Evolutionary conservation across 2,113 vertebrate genomes (phyloP).

Genomic region (Antechinus flavipes): DNA sequence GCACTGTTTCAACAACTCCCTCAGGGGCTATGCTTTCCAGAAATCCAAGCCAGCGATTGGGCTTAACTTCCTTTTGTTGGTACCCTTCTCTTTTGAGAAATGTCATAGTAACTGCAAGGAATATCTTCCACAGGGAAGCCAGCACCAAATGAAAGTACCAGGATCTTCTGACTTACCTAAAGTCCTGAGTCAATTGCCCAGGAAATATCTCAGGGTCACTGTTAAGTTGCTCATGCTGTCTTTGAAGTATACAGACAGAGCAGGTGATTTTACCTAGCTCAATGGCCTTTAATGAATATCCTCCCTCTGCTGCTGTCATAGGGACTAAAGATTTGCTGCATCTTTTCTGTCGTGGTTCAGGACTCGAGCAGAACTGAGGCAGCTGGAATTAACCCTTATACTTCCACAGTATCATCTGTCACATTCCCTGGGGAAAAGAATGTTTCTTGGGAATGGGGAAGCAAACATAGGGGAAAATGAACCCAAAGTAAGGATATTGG

Average conservation of each 20-base stretch:
- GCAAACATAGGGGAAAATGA: background rate
- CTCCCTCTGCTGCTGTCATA: background rate
- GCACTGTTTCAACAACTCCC: background rate
- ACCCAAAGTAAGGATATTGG: background rate
- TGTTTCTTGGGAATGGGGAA: background rate
- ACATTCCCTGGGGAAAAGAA: background rate
- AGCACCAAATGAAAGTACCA: background rate
- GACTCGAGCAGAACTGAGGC: background rate
- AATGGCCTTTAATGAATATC: background rate
- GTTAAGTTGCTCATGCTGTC: background rate
- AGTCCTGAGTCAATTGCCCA: background rate
- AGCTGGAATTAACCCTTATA: background rate
- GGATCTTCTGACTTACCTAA: background rate
- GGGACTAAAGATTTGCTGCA: background rate
- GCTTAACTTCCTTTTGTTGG: background rate
- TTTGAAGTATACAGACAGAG: background rate
- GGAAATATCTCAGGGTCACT: background rate
- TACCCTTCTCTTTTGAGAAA: background rate
- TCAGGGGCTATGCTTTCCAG: background rate
- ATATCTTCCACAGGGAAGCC: background rate
- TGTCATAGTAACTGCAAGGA: background rate
- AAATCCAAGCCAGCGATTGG: background rate
- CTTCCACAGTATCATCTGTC: background rate
- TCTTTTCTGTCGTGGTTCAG: background rate
- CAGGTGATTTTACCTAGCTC: background rate